Evolutionary conservation across 2,113 vertebrate genomes (phyloP).

Genomic region (Uria lomvia): DNA sequence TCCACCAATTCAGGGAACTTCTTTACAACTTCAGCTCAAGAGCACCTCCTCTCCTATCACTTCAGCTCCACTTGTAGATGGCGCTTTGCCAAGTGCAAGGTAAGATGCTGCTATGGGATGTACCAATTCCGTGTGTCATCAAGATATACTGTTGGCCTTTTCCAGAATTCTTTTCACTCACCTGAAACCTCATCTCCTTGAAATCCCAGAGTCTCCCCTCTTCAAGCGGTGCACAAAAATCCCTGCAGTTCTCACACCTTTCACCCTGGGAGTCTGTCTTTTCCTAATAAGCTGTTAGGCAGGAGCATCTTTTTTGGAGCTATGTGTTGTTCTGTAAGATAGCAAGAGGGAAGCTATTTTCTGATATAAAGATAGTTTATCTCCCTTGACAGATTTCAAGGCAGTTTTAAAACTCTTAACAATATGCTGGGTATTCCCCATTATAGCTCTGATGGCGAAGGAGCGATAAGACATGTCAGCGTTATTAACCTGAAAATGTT

Average conservation of each 20-base stretch:
- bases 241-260: neutral
- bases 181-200: neutral
- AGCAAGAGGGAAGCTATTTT: slow-evolving; percentile 42
- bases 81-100: accelerated
- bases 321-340: neutral
- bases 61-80: neutral
- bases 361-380: slow-evolving; percentile 60
- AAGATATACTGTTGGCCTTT: neutral
- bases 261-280: neutral
- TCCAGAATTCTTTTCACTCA: neutral
- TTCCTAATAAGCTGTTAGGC: neutral
- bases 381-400: slow-evolving; percentile 47
- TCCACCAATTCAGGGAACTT: neutral
- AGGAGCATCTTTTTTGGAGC: neutral
- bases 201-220: neutral
- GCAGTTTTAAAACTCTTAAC: slow-evolving; percentile 46
- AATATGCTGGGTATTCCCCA: slow-evolving; percentile 43
- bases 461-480: slow-evolving; percentile 22
- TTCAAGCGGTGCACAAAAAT: neutral
- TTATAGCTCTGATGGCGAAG: neutral
- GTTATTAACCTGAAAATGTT: slow-evolving; percentile 34
- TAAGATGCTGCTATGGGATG: neutral
- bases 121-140: neutral
- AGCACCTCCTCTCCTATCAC: neutral
- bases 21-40: neutral